These are phyloP conservation scores for Phyllopteryx taeniolatus DNA, from an alignment of 2,113 vertebrate genomes.

Conservation along the genomic window DNA sequence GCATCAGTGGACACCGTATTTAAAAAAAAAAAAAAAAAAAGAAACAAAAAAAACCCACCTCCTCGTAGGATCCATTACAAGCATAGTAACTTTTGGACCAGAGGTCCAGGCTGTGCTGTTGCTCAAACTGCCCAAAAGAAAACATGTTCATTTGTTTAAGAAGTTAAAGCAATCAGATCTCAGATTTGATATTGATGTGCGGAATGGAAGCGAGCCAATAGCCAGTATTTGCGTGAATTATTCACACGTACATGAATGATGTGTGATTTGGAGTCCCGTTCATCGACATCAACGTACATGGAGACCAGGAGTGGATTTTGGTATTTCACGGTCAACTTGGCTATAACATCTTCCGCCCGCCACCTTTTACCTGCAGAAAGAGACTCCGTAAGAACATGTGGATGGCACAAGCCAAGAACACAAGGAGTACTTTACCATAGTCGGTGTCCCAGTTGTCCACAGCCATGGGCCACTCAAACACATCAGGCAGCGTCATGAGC, in stretches of 20 bases:
- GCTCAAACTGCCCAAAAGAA: conserved; percentile 81
- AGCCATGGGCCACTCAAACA: conserved; percentile 90
- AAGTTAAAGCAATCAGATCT: neutral
- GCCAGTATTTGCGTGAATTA: conserved; percentile 4
- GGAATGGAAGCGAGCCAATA: neutral
- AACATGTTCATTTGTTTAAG: conserved; percentile 23
- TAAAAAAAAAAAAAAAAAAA: neutral
- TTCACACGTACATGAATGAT: conserved; percentile 89
- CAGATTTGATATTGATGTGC: neutral
- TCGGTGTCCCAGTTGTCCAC: conserved; percentile 77
- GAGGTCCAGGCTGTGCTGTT: conserved; percentile 83
- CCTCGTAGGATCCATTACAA: conserved; percentile 82
- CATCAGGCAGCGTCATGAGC: conserved; percentile 73
- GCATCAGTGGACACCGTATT: conserved; percentile 1
- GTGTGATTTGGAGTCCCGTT: conserved; percentile 84
- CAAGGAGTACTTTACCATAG: conserved; percentile 71
- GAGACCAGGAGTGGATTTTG: conserved; percentile 86
- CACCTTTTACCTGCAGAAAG: conserved; percentile 74
- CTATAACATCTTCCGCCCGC: conserved; percentile 82
- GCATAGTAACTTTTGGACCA: conserved; percentile 89
- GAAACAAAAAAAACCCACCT: conserved; percentile 71
- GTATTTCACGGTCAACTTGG: conserved; percentile 83
- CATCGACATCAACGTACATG: conserved; percentile 88
- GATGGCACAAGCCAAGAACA: neutral
- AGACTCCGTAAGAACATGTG: neutral